phyloP scores from a whole-genome alignment of 1,140 invertebrate genomes.

The Trichonephila clavipes region DNA sequence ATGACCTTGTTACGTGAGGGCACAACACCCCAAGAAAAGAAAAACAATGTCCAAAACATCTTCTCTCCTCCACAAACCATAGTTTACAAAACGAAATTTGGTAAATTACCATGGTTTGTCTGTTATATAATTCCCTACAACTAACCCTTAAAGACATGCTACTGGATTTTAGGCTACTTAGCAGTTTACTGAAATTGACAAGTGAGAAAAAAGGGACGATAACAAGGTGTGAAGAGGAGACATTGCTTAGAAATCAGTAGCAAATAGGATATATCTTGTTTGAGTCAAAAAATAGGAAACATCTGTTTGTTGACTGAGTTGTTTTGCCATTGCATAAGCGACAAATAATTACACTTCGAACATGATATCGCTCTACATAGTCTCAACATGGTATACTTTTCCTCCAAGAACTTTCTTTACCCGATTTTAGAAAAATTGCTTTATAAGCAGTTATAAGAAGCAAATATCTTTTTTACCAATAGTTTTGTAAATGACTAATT shows the following conservation, averaged over 20 bases:
- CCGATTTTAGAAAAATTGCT: too few species aligned
- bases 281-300: neutral
- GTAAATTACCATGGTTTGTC: neutral
- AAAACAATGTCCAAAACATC: neutral
- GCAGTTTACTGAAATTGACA: neutral
- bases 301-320: too few species aligned
- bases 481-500: too few species aligned
- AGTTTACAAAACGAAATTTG: neutral
- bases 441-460: too few species aligned
- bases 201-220: neutral
- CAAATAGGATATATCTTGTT: neutral
- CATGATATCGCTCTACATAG: too few species aligned
- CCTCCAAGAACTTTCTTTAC: too few species aligned
- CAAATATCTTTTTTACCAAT: too few species aligned
- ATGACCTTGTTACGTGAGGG: slow-evolving; percentile 15
- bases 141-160: neutral
- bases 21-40: neutral
- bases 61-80: neutral
- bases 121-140: neutral
- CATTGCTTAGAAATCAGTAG: neutral
- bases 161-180: neutral
- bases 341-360: too few species aligned
- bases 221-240: neutral
- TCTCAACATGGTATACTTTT: too few species aligned
- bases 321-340: too few species aligned